These are phyloP conservation scores for Ochotona princeps DNA, from an alignment of 2,113 vertebrate species.

Conservation along the genomic window DNA sequence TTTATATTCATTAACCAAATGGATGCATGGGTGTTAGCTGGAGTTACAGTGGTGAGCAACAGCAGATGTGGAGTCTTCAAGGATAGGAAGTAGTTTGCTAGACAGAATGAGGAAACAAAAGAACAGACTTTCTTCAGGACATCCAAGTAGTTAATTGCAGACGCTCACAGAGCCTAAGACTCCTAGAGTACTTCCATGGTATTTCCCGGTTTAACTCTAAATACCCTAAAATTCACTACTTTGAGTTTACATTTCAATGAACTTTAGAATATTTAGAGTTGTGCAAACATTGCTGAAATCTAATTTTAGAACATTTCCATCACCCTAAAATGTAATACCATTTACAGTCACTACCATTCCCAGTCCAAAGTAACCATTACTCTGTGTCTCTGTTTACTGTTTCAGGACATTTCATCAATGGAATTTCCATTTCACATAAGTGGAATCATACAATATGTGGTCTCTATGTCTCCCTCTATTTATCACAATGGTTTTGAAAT, in stretches of 20 bases:
- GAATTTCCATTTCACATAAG: not conserved
- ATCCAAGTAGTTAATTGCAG: not conserved
- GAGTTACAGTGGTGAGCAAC: not conserved
- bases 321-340: not conserved
- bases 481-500: not conserved
- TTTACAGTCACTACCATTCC: not conserved
- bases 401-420: not conserved
- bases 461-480: not conserved
- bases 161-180: not conserved
- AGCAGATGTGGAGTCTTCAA: not conserved
- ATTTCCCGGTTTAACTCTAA: not conserved
- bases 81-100: not conserved
- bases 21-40: not conserved
- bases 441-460: not conserved
- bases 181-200: not conserved
- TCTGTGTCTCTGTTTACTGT: not conserved
- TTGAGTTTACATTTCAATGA: not conserved
- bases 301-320: not conserved
- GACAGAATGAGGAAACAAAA: not conserved
- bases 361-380: not conserved
- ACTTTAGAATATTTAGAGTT: not conserved
- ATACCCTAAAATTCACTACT: not conserved
- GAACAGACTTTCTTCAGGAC: not conserved
- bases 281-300: not conserved
- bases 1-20: not conserved